Percentiles rank a stretch among this genome's conserved stretches.
Evolutionary conservation across 2,797 vertebrate genomes (phyloP).

Genomic region (Apogon hyalosoma): DNA sequence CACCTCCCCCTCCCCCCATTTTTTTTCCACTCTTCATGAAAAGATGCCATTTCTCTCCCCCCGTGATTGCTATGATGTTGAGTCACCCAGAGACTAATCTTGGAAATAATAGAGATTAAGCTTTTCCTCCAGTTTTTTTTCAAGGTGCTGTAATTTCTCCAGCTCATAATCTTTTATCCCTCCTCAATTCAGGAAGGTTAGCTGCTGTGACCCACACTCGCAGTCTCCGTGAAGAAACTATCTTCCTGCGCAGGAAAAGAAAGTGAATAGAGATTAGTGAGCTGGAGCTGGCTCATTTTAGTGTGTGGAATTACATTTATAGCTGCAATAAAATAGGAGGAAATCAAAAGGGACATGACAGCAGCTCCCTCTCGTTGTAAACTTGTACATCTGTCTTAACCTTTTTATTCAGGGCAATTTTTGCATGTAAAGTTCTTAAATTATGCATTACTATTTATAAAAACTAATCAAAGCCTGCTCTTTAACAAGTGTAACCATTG

Average conservation of each 20-base stretch:
- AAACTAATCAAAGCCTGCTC: constrained; percentile 31
- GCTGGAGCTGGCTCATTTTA: constrained; percentile 36
- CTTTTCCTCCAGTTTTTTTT: constrained; percentile 47
- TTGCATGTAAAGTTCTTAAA: constrained; percentile 31
- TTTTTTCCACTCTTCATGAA: constrained; percentile 43
- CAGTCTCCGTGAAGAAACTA: constrained; percentile 38
- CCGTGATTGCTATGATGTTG: constrained; percentile 70
- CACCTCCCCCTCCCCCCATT: not conserved
- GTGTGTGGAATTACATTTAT: constrained; percentile 45
- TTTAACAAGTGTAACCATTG: constrained; percentile 28
- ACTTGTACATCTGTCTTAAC: not conserved
- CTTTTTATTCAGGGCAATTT: constrained; percentile 34
- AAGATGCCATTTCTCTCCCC: constrained; percentile 65
- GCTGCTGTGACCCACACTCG: constrained; percentile 61
- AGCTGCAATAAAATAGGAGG: constrained; percentile 13
- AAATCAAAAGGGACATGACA: constrained; percentile 21
- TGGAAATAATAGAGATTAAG: constrained; percentile 78
- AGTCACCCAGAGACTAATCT: constrained; percentile 78
- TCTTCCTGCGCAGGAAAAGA: constrained; percentile 34
- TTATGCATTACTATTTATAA: constrained; percentile 48
- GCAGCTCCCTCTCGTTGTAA: not conserved
- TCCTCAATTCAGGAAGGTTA: constrained; percentile 55
- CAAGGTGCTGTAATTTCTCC: constrained; percentile 66
- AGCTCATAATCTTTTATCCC: constrained; percentile 69
- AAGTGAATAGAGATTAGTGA: constrained; percentile 50